Evolutionary conservation across 2,113 vertebrate species (phyloP).

Genomic region (Rhinichthys klamathensis): DNA sequence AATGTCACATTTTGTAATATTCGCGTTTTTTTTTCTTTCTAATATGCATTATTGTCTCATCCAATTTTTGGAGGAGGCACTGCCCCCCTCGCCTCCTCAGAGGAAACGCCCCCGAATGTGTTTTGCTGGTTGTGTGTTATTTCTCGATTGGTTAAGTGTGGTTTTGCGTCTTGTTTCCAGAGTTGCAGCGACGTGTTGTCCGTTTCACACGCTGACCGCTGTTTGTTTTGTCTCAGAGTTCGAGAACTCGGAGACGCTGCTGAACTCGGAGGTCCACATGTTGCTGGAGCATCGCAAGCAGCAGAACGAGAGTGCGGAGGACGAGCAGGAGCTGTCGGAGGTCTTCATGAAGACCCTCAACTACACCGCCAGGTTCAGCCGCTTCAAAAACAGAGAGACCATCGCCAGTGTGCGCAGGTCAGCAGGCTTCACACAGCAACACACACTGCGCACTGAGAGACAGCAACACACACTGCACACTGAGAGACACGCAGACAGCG

Average conservation of each 20-base stretch:
- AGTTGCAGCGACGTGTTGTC: too few relatives aligned
- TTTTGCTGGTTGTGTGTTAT: too few relatives aligned
- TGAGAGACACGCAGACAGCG: not conserved
- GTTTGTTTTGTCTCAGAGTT: conserved; percentile 79
- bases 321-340: conserved; percentile 95
- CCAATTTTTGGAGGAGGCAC: too few relatives aligned
- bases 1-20: too few relatives aligned
- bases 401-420: conserved; percentile 96
- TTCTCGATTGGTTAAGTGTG: too few relatives aligned
- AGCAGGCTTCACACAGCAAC: not conserved
- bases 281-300: conserved; percentile 96
- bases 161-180: too few relatives aligned
- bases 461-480: not conserved
- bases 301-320: conserved; percentile 97
- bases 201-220: not conserved
- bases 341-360: conserved; percentile 99
- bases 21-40: too few relatives aligned
- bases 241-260: conserved; percentile 90
- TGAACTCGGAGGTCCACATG: conserved; percentile 98
- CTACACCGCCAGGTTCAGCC: conserved; percentile 94
- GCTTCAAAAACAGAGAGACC: conserved; percentile 97
- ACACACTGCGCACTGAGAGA: not conserved
- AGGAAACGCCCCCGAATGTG: too few relatives aligned
- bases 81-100: too few relatives aligned
- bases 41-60: too few relatives aligned